phyloP scores from a whole-genome alignment of 2,797 vertebrate genomes.

The Sebastes alutus region DNA sequence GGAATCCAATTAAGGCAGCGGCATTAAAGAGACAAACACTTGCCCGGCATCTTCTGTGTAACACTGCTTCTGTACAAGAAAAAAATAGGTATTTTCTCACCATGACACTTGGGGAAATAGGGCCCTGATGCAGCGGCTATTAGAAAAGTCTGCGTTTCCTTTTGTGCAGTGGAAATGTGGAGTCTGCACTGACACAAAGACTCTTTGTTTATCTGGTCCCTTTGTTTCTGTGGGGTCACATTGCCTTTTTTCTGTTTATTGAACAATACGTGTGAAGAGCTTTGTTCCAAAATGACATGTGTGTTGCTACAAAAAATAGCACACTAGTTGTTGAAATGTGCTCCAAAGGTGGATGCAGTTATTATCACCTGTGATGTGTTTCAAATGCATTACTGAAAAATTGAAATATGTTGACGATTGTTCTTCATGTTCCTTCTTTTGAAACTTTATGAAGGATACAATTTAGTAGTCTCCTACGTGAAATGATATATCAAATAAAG shows the following conservation, averaged over 20 bases:
- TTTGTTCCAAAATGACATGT: background rate
- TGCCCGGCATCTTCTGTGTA: constrained; percentile 50
- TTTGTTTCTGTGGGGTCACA: constrained; percentile 34
- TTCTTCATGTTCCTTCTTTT: background rate
- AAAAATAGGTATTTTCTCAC: constrained; percentile 51
- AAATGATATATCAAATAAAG: background rate
- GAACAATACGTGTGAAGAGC: background rate
- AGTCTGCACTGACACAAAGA: constrained; percentile 13
- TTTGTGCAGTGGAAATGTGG: constrained; percentile 42
- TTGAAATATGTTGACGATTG: background rate
- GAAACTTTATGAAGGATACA: background rate
- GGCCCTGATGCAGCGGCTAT: constrained; percentile 2
- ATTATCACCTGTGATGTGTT: background rate
- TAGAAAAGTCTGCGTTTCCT: constrained; percentile 43
- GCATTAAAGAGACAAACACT: constrained; percentile 66
- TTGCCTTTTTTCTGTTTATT: background rate
- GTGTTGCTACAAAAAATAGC: background rate
- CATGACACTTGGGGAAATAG: constrained; percentile 46
- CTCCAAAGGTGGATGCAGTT: background rate
- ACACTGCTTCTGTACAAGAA: constrained; percentile 30
- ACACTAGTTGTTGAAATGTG: background rate
- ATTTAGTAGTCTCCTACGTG: background rate
- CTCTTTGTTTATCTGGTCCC: constrained; percentile 34
- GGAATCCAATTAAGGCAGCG: constrained; percentile 77
- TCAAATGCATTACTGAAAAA: background rate